Base-by-base conservation (phyloP, 1,140 invertebrate species). In the Hypsibius dujardini region DNA sequence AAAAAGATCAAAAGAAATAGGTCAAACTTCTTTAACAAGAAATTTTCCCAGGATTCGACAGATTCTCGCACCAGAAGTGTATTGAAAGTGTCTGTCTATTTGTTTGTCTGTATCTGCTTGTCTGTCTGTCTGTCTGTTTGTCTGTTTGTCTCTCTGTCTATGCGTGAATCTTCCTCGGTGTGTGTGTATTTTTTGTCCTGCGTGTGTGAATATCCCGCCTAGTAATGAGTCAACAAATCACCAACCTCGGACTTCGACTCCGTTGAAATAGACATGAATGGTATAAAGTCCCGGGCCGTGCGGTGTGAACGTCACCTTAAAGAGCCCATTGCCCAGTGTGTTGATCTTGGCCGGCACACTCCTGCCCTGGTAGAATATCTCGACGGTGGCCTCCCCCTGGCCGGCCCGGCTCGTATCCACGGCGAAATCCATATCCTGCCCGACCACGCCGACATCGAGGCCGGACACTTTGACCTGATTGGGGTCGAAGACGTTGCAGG, bases 401-500 rank as follows among this genome's bases (percentile, higher is more conserved):
- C 92, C 92, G 12, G 89, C 89, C 56, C 86, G 86, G 62, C 86
- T 85, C 1, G 89, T 84, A 74, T 90, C 89, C n/a, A 89, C 84
- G 12, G 85, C 87, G 75, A 95, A 92, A 46, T 87, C 88, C 75
- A 87, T 84, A 83, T 90, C 74, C 82, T 90, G 78, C 81, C 87
- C 79, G 0, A 90, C 78, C 72, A 88, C 82, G 47, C 88, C 86
- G 56, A 87, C 87, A 76, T 94, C 90, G 1, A 86, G 80, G 2
- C 86, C 85, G 45, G 83, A 78, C 1, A 88, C 86, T 72, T 88
- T 86, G 15, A 95, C 87, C 15, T 90, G 88, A 73, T 90, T 87
- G 0, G 94, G 89, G 80, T 98, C 94, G 76, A 94, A 98, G 0
- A 97, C 94, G 77, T 95, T 90, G 77, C 95, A 97, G 1, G 89